These are phyloP conservation scores for Coelinius sp. DNA, from an alignment of 2,888 invertebrate species.

Conservation along the genomic window DNA sequence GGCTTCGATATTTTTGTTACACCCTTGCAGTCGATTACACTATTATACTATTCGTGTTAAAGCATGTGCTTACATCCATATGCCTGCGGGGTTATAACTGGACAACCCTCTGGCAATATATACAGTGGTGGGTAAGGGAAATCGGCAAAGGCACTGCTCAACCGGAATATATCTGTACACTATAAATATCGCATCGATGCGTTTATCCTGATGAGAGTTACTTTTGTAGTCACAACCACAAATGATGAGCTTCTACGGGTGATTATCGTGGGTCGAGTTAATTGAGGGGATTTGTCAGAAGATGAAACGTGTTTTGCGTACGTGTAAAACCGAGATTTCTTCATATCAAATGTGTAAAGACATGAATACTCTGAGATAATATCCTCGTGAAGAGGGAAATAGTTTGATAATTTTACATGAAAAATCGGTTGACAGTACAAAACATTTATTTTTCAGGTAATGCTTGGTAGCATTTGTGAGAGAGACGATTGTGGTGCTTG, in stretches of 20 bases:
- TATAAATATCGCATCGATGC: constrained; percentile 9
- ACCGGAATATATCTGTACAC: constrained; percentile 38
- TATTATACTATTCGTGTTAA: constrained; percentile 39
- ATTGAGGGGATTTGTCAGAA: not conserved
- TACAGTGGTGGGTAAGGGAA: not conserved
- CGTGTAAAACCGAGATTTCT: not conserved
- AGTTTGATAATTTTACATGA: not conserved
- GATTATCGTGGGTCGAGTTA: not conserved
- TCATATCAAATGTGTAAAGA: not conserved
- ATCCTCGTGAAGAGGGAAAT: not conserved
- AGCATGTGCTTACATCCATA: not conserved
- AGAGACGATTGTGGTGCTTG: constrained; percentile 28
- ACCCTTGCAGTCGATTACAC: constrained; percentile 40
- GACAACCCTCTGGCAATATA: not conserved
- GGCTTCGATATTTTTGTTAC: constrained; percentile 21
- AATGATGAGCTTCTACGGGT: constrained; percentile 28
- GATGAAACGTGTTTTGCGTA: not conserved
- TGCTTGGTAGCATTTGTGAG: constrained; percentile 2
- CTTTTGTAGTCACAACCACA: constrained; percentile 15
- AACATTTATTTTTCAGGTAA: constrained; percentile 7
- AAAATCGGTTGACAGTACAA: constrained; percentile 12
- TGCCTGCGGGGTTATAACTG: not conserved
- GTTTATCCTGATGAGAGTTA: constrained; percentile 20
- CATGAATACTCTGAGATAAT: not conserved
- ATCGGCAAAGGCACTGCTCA: constrained; percentile 32